Conservation (phyloP, 2,797 vertebrate genomes). For the Protonibea diacanthus region DNA sequence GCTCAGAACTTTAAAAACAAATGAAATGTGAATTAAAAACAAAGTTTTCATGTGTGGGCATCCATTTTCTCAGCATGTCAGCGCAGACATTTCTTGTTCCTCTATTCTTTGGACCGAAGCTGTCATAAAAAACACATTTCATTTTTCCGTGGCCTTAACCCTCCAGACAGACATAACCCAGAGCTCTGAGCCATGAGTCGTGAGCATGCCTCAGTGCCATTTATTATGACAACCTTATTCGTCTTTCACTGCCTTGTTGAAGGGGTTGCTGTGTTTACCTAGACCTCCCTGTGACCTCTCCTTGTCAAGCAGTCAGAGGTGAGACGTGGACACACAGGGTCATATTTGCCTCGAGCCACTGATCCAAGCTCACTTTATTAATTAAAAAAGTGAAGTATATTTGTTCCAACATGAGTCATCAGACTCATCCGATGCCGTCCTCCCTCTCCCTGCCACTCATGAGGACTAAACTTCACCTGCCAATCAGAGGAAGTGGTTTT, state of each 20-base stretch:
- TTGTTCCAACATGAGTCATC: neutral
- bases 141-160: constrained; percentile 4
- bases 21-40: neutral
- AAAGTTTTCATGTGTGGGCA: neutral
- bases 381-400: neutral
- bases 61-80: constrained; percentile 15
- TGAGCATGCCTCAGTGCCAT: constrained; percentile 21
- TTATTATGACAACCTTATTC: constrained; percentile 58
- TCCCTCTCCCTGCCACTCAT: neutral
- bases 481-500: constrained; percentile 68
- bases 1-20: constrained; percentile 1
- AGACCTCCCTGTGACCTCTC: constrained; percentile 33
- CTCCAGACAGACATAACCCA: constrained; percentile 20
- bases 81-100: neutral
- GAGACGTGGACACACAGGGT: neutral
- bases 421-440: neutral
- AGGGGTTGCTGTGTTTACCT: constrained; percentile 18
- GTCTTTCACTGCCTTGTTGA: constrained; percentile 3
- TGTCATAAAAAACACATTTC: constrained; percentile 2
- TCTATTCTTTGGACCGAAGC: constrained; percentile 7
- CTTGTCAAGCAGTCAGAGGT: constrained; percentile 31
- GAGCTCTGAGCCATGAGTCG: neutral
- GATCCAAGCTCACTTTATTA: neutral
- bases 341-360: neutral
- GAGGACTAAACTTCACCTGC: constrained; percentile 60